These are phyloP conservation scores for Chelon labrosus DNA, from an alignment of 2,797 vertebrate species.

Conservation along the genomic window DNA sequence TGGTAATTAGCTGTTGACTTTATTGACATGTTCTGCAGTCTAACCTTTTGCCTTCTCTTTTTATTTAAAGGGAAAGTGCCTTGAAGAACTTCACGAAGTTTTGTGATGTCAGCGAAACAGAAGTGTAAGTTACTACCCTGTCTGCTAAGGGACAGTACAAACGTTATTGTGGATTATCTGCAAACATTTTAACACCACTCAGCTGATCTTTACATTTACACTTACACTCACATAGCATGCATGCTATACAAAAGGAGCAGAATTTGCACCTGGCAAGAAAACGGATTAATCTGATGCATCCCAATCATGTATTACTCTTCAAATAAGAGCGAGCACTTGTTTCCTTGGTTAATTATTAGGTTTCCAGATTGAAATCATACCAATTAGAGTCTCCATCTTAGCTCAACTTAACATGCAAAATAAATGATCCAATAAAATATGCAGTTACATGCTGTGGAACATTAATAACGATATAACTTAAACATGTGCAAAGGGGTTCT, in stretches of 20 bases:
- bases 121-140: conserved; percentile 71
- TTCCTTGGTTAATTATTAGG: too few species aligned
- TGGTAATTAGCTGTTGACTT: conserved; percentile 35
- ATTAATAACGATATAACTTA: too few species aligned
- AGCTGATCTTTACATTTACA: not conserved
- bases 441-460: too few species aligned
- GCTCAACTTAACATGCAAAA: too few species aligned
- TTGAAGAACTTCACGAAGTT: conserved; percentile 77
- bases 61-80: conserved; percentile 70
- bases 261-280: not conserved
- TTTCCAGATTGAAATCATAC: not conserved
- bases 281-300: too few species aligned
- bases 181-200: not conserved
- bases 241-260: not conserved
- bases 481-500: too few species aligned
- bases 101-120: conserved; percentile 66
- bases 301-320: not conserved
- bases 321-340: not conserved
- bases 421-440: too few species aligned
- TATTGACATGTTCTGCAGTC: conserved; percentile 16
- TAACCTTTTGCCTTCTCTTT: conserved; percentile 41
- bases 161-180: not conserved
- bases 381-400: too few species aligned
- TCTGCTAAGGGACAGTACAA: not conserved
- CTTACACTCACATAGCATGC: not conserved